These are phyloP conservation scores for Lepidocyrtinus sp. DNA, from an alignment of 2,888 invertebrate genomes.

Conservation along the genomic window DNA sequence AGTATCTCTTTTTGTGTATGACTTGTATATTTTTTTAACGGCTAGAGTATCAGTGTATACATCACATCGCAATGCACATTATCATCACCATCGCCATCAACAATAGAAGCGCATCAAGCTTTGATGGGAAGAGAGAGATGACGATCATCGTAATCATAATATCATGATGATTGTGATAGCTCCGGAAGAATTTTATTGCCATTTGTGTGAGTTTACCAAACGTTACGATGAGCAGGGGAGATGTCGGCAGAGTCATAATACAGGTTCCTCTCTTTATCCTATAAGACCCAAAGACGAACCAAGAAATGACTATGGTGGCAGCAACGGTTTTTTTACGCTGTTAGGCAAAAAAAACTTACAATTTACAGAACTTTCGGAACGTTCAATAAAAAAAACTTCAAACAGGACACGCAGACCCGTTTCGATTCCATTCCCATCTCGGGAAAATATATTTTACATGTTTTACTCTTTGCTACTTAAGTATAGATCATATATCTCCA, in stretches of 20 bases:
- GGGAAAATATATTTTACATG: background rate
- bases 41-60: conserved; percentile 22
- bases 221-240: conserved; percentile 44
- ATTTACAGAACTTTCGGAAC: no score
- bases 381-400: conserved; percentile 35
- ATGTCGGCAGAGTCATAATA: conserved; percentile 27
- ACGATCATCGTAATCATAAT: conserved; percentile 25
- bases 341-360: conserved; percentile 23
- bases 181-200: conserved; percentile 42
- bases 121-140: conserved; percentile 22
- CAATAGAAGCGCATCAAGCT: conserved; percentile 23
- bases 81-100: conserved; percentile 39
- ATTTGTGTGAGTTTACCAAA: conserved; percentile 14
- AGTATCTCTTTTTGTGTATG: no score
- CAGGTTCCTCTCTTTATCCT: background rate
- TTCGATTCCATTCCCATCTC: conserved; percentile 7
- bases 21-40: conserved; percentile 1
- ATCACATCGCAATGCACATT: conserved; percentile 34
- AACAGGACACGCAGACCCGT: conserved; percentile 45
- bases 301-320: background rate
- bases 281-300: background rate
- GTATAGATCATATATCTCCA: background rate
- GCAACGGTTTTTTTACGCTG: conserved; percentile 8
- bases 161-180: conserved; percentile 28
- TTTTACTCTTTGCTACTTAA: conserved; percentile 35